Evolutionary conservation across 2,888 invertebrate genomes (phyloP), one percentile per base, ranked within the genome.

Genomic region (Neoitamus cyanurus): DNA sequence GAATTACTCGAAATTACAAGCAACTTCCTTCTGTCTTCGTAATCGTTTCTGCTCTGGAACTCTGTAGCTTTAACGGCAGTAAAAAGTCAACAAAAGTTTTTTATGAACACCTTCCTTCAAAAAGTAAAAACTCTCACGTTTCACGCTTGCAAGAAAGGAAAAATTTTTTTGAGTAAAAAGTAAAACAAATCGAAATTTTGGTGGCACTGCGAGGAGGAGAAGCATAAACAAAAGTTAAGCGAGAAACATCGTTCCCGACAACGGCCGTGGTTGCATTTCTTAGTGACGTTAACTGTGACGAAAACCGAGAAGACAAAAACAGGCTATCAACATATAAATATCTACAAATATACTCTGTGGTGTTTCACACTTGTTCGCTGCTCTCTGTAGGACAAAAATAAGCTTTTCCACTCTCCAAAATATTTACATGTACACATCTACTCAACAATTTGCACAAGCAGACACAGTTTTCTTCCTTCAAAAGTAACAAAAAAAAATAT

Each of bases 271-370:
- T 82, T 68, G 69, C 82, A 82, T 82, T 82, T 82, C 68, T 82
- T 75, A 75, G 78, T 78, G 78, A 78, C 78, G 48, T 78, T 78
- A 58, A 78, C 78, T 82, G 69, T 69, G 69, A 82, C 82, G 69
- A 37, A 82, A 69, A 82, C 82, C 82, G 25, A 82, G 58, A 58
- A 11, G 69, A 82, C 68, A 82, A 20, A 58, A 82, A 82, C 58
- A 82, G 58, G 48, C 68, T 82, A 37, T 82, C 69, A 82, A 68
- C 78, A 30, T 42, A 42, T 42, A 42, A 42, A 42, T 58, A 68
- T 36, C 68, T 69, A 82, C 69, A 82, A 36, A 30, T 82, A 82
- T 82, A 82, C 69, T 58, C 58, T 69, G 68, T 82, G 82, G 82
- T 82, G 37, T 82, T 82, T 82, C 69, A 82, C 82, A 82, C 82